Percentiles rank a stretch among this genome's conserved stretches.
These are phyloP conservation scores for Grapholita molesta DNA, from an alignment of 1,140 invertebrate genomes.

Conservation along the genomic window DNA sequence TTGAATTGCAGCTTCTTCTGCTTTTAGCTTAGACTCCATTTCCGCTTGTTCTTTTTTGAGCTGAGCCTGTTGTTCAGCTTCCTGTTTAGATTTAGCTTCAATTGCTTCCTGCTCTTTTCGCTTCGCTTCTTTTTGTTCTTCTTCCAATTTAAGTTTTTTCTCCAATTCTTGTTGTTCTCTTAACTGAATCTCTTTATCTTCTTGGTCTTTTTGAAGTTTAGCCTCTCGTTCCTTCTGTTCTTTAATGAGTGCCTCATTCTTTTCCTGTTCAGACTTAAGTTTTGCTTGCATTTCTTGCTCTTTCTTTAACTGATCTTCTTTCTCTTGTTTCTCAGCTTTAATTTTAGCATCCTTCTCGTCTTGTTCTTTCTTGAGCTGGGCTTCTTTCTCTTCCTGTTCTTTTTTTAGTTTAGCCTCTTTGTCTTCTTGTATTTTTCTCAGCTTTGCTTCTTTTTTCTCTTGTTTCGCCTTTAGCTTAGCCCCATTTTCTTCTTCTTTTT, in stretches of 20 bases:
- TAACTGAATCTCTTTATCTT: conserved; percentile 30
- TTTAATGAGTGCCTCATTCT: conserved; percentile 20
- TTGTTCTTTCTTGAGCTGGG: conserved; percentile 31
- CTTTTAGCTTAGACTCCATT: conserved; percentile 24
- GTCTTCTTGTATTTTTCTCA: conserved; percentile 27
- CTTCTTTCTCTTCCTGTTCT: conserved; percentile 31
- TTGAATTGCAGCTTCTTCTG: no score
- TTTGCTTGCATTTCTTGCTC: conserved; percentile 34
- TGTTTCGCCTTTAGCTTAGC: conserved; percentile 28
- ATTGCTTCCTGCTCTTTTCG: no score
- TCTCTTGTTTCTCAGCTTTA: conserved; percentile 24
- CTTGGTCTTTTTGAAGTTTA: conserved; percentile 28
- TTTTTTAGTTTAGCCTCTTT: conserved; percentile 34
- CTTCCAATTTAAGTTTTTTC: conserved; percentile 19
- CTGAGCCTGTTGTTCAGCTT: no score
- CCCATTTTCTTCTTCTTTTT: conserved; percentile 27
- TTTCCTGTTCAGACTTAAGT: conserved; percentile 24
- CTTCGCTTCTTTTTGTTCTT: conserved; percentile 33
- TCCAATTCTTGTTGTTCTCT: conserved; percentile 31
- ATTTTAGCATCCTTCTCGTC: conserved; percentile 32
- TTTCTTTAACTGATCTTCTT: conserved; percentile 26
- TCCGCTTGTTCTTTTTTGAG: no score
- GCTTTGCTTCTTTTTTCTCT: conserved; percentile 23
- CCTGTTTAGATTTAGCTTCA: no score
- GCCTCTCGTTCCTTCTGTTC: conserved; percentile 19